Evolutionary conservation across 2,797 vertebrate genomes (phyloP), one percentile per base, ranked within the genome.

Genomic region (Gobionotothen gibberifrons): DNA sequence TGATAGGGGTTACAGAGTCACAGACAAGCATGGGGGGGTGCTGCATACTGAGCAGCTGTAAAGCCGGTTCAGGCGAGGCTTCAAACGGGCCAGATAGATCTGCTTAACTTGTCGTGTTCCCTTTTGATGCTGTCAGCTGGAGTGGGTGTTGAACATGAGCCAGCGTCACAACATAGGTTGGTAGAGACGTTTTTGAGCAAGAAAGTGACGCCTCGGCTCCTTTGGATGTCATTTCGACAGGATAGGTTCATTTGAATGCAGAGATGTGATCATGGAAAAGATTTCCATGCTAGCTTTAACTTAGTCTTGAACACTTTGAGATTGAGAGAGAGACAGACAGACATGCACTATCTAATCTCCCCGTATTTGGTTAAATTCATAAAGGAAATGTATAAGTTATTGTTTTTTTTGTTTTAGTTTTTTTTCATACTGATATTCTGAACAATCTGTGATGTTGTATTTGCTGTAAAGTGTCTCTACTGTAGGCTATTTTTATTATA

Each of bases 111-210:
- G 86, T 90, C 79, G 70, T 87, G 83, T 86, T 89, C 63, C 64
- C 79, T 85, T 93, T 92, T 94, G 90, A 94, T 88, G 90, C 82
- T 87, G 92, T 92, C 88, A 86, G 83, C 72, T 86, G 64, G 85
- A 88, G 90, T 82, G 79, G 81, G 81, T 80, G 87, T 87, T 76
- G 85, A 91, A 92, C 87, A 91, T 54, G 82, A 92, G 82, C 82
- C 84, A 71, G 73, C 74, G 63, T 87, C 80, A 88, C 72, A 82
- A 85, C 79, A 76, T 48, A 47, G 74, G 85, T 76, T 86, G 83
- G 76, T 72, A 79, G 74, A 80, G 88, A 86, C 69, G 69, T 87
- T 89, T 90, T 56, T 60, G 75, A 85, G 81, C 69, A 54, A 71
- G 74, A 87, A 88, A 91, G 76, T 91, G 86, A 91, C 76, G 83